Base-by-base conservation (phyloP, 2,113 vertebrate species). In the Erinaceus europaeus region DNA sequence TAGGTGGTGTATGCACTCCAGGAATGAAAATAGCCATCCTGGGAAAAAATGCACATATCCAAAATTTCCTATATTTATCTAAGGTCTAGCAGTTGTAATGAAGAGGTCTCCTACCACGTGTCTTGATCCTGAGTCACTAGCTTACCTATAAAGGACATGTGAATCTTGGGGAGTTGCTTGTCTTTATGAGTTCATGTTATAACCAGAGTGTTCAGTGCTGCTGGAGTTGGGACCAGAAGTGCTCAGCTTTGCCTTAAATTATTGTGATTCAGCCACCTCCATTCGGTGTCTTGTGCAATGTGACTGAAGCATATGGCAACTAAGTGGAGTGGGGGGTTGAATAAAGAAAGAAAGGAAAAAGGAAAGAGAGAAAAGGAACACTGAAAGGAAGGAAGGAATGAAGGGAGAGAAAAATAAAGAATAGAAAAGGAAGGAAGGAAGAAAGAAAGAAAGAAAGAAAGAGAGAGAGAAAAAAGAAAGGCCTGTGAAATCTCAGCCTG, bases 401-500 rank as follows among this genome's bases (percentile, higher is more conserved):
- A n/a, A n/a, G n/a, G n/a, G n/a, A n/a, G n/a, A n/a, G n/a, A n/a
- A n/a, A n/a, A n/a, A n/a, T n/a, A n/a, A n/a, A n/a, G n/a, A n/a
- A n/a, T 32, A 65, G 91, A 57, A 17, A 76, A 11, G 14, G 1
- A 61, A 75, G 2, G 27, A 68, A 25, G 1, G 17, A 0, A 4
- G 32, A 62, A 6, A 57, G 59, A 85, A 32, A 86, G 2, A 14
- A 1, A 6, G 36, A 62, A 6, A 57, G 57, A 21, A n/a, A 20
- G 3, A n/a, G n/a, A 4, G 46, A 18, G 44, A 27, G 79, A 75
- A 57, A 36, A 0, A 57, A 81, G 3, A 36, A 92, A 71, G 5
- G 38, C 53, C 27, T 55, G 27, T 11, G 89, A 91, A 95, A 76
- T 84, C 90, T 85, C 79, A 82, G n/a, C 88, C 88, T 80, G 18